Conservation (phyloP, 2,888 invertebrate species). For the Parascotia fuliginaria region DNA sequence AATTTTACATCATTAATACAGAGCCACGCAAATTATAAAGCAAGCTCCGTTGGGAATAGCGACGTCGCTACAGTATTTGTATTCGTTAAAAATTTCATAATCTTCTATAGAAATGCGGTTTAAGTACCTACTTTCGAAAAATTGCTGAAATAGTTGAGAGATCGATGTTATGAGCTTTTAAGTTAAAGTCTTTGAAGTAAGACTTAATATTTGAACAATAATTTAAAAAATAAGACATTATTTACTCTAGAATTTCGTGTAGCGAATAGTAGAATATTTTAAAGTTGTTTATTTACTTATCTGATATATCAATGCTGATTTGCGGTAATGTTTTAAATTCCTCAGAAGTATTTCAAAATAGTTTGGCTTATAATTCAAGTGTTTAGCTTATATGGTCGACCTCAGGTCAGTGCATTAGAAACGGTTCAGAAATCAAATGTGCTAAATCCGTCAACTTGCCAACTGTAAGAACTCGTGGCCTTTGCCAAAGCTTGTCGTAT, state of each 20-base stretch:
- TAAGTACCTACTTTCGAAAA: slow-evolving; percentile 28
- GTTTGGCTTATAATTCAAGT: not conserved
- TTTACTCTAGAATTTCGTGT: too few relatives aligned
- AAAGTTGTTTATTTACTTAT: too few relatives aligned
- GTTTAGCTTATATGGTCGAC: not conserved
- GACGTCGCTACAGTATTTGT: slow-evolving; percentile 48
- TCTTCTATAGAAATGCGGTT: slow-evolving; percentile 24
- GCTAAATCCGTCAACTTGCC: not conserved
- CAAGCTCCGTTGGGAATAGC: slow-evolving; percentile 34
- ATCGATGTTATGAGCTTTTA: not conserved
- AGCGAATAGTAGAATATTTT: too few relatives aligned
- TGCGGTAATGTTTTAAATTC: too few relatives aligned
- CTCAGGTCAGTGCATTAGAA: not conserved
- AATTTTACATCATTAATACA: slow-evolving; percentile 17
- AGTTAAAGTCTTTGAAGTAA: not conserved
- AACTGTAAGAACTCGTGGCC: not conserved
- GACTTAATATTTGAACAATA: not conserved
- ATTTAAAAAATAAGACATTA: not conserved
- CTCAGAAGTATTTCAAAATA: too few relatives aligned
- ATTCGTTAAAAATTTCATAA: slow-evolving; percentile 49
- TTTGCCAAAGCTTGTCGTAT: too few relatives aligned
- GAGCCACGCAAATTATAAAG: slow-evolving; percentile 46
- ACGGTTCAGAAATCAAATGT: not conserved
- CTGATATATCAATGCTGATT: too few relatives aligned
- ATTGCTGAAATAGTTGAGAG: slow-evolving; percentile 27